Conservation (phyloP, 2,113 vertebrate genomes). For the Ptychochromis oligacanthus region DNA sequence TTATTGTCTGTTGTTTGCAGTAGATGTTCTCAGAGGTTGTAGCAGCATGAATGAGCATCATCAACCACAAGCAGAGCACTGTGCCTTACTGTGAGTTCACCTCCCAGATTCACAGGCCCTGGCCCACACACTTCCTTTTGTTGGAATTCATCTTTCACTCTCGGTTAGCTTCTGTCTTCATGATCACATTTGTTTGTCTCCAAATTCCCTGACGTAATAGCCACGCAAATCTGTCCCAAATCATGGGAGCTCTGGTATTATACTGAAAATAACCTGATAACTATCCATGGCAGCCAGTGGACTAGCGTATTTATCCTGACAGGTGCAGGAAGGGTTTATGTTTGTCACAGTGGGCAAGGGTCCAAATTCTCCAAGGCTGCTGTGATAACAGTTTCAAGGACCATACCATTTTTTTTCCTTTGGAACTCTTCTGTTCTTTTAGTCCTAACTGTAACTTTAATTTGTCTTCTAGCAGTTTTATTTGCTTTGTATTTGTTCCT, state of each 20-base stretch:
- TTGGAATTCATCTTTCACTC: not conserved
- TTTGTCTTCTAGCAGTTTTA: not conserved
- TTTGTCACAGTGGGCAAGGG: not conserved
- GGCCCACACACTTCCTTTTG: slow-evolving; percentile 17
- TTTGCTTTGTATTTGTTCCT: not conserved
- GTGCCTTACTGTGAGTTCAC: slow-evolving; percentile 81
- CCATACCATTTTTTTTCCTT: not conserved
- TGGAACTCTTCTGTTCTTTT: not conserved
- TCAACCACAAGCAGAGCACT: slow-evolving; percentile 73
- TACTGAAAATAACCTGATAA: slow-evolving; percentile 1
- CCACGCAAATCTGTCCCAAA: not conserved
- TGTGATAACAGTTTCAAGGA: not conserved
- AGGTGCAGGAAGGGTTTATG: slow-evolving; percentile 13
- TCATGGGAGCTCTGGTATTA: not conserved
- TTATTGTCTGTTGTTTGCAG: slow-evolving; percentile 27
- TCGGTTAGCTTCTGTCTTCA: slow-evolving; percentile 5
- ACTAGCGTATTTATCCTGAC: not conserved
- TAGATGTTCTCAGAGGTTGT: slow-evolving; percentile 51
- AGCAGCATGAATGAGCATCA: slow-evolving; percentile 71
- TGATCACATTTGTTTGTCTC: not conserved
- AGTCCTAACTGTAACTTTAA: not conserved
- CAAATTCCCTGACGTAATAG: not conserved
- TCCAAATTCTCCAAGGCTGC: not conserved
- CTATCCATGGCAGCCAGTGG: not conserved
- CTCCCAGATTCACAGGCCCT: slow-evolving; percentile 68